These are phyloP conservation scores for Rhagologus leucostigma DNA, from an alignment of 2,113 vertebrate species.

Conservation along the genomic window DNA sequence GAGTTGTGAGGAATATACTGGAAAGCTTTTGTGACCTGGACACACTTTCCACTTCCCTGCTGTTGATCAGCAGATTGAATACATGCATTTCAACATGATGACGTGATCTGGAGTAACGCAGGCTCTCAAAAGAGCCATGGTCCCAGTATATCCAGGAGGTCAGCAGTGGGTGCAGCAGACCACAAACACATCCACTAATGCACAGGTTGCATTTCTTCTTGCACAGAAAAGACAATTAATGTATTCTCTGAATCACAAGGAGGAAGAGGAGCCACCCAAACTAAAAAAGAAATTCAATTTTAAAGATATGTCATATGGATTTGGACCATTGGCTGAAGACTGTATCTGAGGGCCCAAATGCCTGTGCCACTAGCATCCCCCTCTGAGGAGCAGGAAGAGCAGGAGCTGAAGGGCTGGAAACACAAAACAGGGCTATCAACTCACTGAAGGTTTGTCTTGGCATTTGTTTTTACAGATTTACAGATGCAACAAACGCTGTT, in stretches of 20 bases:
- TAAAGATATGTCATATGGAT: neutral
- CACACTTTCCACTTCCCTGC: neutral
- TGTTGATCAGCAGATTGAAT: neutral
- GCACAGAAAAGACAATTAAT: neutral
- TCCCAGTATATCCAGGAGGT: neutral
- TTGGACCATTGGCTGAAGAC: neutral
- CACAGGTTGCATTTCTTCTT: neutral
- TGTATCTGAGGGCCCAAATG: neutral
- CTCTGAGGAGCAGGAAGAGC: neutral
- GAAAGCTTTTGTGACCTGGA: neutral
- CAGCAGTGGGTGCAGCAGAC: neutral
- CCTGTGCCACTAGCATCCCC: neutral
- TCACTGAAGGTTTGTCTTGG: neutral
- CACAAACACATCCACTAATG: neutral
- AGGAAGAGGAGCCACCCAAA: neutral
- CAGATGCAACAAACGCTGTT: neutral
- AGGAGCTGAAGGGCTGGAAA: neutral
- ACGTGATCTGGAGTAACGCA: rapidly evolving
- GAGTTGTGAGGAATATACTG: neutral
- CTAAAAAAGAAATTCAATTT: neutral
- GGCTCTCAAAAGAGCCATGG: neutral
- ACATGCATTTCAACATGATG: rapidly evolving
- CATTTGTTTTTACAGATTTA: neutral
- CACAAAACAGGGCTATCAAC: neutral
- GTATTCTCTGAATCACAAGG: neutral